phyloP scores from a whole-genome alignment of 2,113 vertebrate species.

The Rhagologus leucostigma region DNA sequence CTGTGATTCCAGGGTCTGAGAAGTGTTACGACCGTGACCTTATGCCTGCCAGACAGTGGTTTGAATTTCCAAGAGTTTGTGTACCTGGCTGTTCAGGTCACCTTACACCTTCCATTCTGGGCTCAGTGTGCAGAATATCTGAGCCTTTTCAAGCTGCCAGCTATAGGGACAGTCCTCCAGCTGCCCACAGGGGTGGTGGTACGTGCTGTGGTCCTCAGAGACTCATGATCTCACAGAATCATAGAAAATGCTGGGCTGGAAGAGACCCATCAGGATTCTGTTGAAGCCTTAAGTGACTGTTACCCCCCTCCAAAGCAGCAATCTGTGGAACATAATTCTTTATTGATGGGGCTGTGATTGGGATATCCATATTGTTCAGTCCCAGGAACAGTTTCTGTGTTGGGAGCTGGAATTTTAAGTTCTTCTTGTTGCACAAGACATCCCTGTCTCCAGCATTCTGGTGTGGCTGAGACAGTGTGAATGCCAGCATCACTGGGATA shows the following conservation, averaged over 20 bases:
- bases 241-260: not conserved
- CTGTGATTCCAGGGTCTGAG: conserved; percentile 31
- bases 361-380: not conserved
- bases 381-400: not conserved
- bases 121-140: not conserved
- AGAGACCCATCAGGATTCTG: not conserved
- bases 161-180: not conserved
- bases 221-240: not conserved
- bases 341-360: not conserved
- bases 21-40: not conserved
- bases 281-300: not conserved
- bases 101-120: not conserved
- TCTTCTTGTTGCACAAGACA: not conserved
- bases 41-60: conserved; percentile 1
- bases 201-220: not conserved
- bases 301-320: not conserved
- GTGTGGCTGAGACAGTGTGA: fast-evolving
- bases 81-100: not conserved
- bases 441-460: not conserved
- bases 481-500: not conserved
- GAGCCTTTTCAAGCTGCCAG: not conserved
- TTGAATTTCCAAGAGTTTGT: conserved; percentile 37
- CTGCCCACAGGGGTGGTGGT: not conserved
- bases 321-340: not conserved
- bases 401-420: not conserved